Evolutionary conservation across 2,888 invertebrate genomes (phyloP).

Genomic region (Limenitis camilla): DNA sequence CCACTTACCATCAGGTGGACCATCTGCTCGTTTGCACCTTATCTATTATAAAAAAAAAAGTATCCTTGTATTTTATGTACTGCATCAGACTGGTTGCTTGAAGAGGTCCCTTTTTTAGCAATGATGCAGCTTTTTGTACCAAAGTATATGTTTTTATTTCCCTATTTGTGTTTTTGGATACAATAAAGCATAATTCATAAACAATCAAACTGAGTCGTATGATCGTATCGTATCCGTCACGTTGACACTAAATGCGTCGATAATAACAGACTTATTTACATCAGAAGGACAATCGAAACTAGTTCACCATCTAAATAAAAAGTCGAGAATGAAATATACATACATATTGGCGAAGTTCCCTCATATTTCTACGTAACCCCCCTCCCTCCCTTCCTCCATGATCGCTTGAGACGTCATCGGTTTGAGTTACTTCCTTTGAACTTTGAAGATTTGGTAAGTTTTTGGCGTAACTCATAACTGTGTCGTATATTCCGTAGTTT

Average conservation of each 20-base stretch:
- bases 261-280: conserved; percentile 22
- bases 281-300: conserved; percentile 25
- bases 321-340: conserved; percentile 29
- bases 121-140: too few relatives aligned
- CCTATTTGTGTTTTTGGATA: not conserved
- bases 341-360: conserved; percentile 30
- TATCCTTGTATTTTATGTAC: too few relatives aligned
- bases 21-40: too few relatives aligned
- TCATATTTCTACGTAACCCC: conserved; percentile 27
- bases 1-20: too few relatives aligned
- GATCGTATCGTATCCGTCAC: not conserved
- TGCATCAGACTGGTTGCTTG: too few relatives aligned
- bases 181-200: too few relatives aligned
- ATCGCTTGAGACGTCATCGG: conserved; percentile 15
- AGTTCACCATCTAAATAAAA: conserved; percentile 26
- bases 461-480: not conserved
- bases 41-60: too few relatives aligned
- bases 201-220: not conserved
- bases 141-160: too few relatives aligned
- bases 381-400: conserved; percentile 1
- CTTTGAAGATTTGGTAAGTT: conserved; percentile 6
- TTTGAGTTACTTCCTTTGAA: conserved; percentile 7
- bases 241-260: not conserved
- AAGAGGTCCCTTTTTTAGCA: not conserved
- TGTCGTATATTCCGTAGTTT: too few relatives aligned